Evolutionary conservation across 1,140 invertebrate species (phyloP).

Genomic region (Lucilia sericata): DNA sequence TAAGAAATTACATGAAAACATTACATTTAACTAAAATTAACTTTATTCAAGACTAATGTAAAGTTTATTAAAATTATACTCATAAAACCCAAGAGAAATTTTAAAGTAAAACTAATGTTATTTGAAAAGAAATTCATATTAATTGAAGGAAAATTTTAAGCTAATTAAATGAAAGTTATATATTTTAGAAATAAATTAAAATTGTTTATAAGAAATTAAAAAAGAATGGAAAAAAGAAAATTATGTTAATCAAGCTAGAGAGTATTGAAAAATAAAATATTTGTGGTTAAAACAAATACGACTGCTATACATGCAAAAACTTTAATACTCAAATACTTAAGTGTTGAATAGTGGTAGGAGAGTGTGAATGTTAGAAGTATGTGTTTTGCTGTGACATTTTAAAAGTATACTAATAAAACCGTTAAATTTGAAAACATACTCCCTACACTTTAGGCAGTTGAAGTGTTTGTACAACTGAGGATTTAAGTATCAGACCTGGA

Average conservation of each 20-base stretch:
- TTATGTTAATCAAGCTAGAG: not conserved
- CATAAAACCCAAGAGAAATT: not conserved
- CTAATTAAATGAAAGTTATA: constrained; percentile 18
- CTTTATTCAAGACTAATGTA: constrained; percentile 6
- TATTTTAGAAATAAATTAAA: not conserved
- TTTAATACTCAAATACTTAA: no score
- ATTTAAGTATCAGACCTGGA: no score
- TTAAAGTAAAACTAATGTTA: not conserved
- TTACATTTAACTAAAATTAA: constrained; percentile 17
- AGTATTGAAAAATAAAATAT: not conserved
- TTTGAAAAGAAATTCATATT: not conserved
- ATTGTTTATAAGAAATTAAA: not conserved
- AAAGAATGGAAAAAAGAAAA: no score
- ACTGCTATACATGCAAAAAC: no score
- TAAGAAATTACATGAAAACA: not conserved
- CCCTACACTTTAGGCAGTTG: no score
- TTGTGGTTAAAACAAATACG: no score
- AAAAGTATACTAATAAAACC: no score
- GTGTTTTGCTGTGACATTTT: no score
- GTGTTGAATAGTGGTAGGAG: no score
- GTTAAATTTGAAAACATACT: no score
- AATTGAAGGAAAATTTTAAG: not conserved
- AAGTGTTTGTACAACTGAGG: no score
- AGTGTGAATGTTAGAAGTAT: no score
- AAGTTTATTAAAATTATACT: constrained; percentile 24